Percentiles rank a stretch among this genome's conserved stretches.
These are phyloP conservation scores for Artemia sinica DNA, from an alignment of 2,888 invertebrate species.

Conservation along the genomic window DNA sequence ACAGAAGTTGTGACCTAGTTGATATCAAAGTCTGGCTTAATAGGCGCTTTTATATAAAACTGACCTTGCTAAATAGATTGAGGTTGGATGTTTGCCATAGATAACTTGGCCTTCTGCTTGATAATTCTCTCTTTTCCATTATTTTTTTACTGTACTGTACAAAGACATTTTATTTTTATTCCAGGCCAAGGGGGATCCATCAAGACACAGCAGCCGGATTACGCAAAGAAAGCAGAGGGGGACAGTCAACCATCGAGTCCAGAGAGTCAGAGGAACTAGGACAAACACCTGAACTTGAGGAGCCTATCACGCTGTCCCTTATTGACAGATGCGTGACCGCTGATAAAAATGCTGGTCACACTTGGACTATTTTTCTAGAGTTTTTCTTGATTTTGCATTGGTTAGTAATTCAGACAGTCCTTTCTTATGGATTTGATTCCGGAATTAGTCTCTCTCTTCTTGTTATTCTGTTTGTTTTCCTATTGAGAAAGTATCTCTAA, in stretches of 20 bases:
- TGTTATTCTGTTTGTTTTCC: conserved; percentile 1
- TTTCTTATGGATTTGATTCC: conserved; percentile 4
- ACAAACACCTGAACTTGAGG: too few relatives aligned
- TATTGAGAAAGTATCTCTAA: neutral
- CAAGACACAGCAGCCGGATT: neutral
- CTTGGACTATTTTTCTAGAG: neutral
- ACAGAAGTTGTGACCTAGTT: too few relatives aligned
- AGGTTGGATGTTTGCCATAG: too few relatives aligned
- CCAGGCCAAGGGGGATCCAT: conserved; percentile 1
- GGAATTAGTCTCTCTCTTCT: neutral
- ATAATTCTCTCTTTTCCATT: too few relatives aligned
- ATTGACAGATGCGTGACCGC: too few relatives aligned
- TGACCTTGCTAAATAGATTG: too few relatives aligned
- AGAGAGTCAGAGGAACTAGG: neutral
- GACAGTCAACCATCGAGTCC: conserved; percentile 8
- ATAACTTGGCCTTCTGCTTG: too few relatives aligned
- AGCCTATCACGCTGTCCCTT: too few relatives aligned
- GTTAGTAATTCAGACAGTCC: conserved; percentile 1
- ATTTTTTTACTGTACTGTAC: too few relatives aligned
- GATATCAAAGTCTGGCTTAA: too few relatives aligned
- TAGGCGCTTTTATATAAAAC: too few relatives aligned
- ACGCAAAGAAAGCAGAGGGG: neutral
- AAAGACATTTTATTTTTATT: neutral
- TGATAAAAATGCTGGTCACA: too few relatives aligned
- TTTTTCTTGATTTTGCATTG: conserved; percentile 1